Conservation (phyloP, 2,888 invertebrate genomes). For the Diabrotica balteata region DNA sequence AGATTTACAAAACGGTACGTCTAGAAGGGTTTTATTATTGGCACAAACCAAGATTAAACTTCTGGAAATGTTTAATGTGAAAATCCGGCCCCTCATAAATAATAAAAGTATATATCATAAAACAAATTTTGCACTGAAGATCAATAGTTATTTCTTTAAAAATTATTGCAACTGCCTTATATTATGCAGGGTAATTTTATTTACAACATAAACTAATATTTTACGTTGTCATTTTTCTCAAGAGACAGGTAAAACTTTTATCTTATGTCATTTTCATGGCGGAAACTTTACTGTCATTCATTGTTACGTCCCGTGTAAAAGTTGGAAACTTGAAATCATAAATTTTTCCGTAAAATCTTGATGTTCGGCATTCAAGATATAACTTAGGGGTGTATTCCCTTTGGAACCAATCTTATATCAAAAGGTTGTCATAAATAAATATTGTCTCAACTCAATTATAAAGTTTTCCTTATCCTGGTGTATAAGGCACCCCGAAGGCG, state of each 20-base stretch:
- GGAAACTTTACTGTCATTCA: constrained; percentile 22
- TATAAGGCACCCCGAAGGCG: too few relatives aligned
- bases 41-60: too few relatives aligned
- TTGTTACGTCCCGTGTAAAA: constrained; percentile 20
- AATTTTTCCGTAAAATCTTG: constrained; percentile 24
- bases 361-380: constrained; percentile 16
- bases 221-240: neutral
- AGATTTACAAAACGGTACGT: too few relatives aligned
- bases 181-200: neutral
- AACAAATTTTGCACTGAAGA: too few relatives aligned
- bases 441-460: constrained; percentile 43
- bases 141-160: too few relatives aligned
- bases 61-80: too few relatives aligned
- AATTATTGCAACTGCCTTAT: too few relatives aligned
- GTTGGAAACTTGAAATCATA: constrained; percentile 17
- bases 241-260: constrained; percentile 9
- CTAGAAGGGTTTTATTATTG: too few relatives aligned
- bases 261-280: constrained; percentile 5
- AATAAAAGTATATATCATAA: too few relatives aligned
- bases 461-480: constrained; percentile 30
- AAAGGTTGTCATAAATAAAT: constrained; percentile 40
- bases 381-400: constrained; percentile 22
- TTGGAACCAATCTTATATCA: constrained; percentile 27
- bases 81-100: too few relatives aligned
- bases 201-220: constrained; percentile 1